phyloP scores from a whole-genome alignment of 2,888 invertebrate species.

The Ochlodes sylvanus region DNA sequence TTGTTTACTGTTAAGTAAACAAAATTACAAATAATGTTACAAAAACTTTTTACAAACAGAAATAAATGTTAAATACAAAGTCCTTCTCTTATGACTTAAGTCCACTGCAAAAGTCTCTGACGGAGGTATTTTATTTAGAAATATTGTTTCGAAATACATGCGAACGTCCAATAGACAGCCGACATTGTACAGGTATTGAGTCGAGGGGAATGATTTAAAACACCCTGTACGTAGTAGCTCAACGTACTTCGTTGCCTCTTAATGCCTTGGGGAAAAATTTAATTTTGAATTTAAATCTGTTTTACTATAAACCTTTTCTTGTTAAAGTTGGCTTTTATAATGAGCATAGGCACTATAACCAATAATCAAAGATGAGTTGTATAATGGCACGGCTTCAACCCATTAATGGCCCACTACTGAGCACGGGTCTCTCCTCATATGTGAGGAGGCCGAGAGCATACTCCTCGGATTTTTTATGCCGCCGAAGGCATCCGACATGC shows the following conservation, averaged over 20 bases:
- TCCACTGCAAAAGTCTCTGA: conserved; percentile 48
- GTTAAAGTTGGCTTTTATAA: not conserved
- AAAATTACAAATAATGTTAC: too few species aligned
- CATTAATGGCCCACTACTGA: too few species aligned
- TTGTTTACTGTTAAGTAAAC: too few species aligned
- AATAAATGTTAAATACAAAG: too few species aligned
- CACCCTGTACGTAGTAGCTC: not conserved
- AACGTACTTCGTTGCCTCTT: conserved; percentile 1
- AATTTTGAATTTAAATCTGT: not conserved
- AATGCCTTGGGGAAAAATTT: not conserved
- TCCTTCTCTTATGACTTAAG: conserved; percentile 29
- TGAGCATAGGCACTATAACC: too few species aligned
- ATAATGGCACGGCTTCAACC: too few species aligned
- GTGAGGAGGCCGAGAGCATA: too few species aligned
- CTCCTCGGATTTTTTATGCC: too few species aligned
- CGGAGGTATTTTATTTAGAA: conserved; percentile 77
- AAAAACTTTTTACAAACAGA: too few species aligned
- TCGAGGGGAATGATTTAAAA: conserved; percentile 46
- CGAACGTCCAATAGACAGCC: conserved; percentile 59
- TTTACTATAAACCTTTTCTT: not conserved
- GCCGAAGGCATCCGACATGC: too few species aligned
- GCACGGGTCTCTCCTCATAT: too few species aligned
- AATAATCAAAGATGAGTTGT: too few species aligned
- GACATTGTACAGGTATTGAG: conserved; percentile 63
- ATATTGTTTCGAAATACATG: conserved; percentile 74